Evolutionary conservation across 64 coral and sea anemone species (phyloP).

Genomic region (Hydrozoanthus tunicans): DNA sequence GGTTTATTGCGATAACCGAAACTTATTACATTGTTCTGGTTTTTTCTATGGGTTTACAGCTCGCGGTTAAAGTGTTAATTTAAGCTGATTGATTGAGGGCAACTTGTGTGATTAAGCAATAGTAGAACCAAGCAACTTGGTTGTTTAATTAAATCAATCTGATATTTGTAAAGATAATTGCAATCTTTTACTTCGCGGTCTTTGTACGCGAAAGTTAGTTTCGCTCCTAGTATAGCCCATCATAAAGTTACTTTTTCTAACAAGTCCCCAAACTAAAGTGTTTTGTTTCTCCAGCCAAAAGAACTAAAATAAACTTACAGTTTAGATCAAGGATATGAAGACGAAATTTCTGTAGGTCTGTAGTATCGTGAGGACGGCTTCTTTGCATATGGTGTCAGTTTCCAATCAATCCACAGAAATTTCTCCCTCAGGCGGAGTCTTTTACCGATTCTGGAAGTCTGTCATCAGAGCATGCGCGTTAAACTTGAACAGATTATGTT

Average conservation of each 20-base stretch:
- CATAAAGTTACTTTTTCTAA: background rate
- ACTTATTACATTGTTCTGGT: background rate
- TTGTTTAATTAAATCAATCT: conserved; percentile 35
- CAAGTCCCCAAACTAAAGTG: no score
- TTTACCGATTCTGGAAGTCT: no score
- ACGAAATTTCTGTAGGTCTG: no score
- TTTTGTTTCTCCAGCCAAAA: no score
- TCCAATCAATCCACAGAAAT: no score
- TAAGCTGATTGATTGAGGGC: background rate
- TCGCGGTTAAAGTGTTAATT: conserved; percentile 47
- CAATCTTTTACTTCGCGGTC: background rate
- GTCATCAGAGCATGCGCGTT: no score
- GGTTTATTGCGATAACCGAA: conserved; percentile 48
- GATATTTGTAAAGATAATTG: background rate
- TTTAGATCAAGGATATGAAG: no score
- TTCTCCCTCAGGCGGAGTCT: no score
- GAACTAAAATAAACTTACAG: no score
- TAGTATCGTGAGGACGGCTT: no score
- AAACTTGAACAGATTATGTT: background rate
- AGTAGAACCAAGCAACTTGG: conserved; percentile 6
- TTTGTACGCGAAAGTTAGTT: background rate
- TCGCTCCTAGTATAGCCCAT: background rate
- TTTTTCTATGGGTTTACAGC: background rate
- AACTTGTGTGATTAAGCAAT: conserved; percentile 42
- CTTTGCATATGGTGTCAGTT: no score